These are phyloP conservation scores for Lamellibrachia columna DNA, from an alignment of 2,888 invertebrate genomes.

Conservation along the genomic window DNA sequence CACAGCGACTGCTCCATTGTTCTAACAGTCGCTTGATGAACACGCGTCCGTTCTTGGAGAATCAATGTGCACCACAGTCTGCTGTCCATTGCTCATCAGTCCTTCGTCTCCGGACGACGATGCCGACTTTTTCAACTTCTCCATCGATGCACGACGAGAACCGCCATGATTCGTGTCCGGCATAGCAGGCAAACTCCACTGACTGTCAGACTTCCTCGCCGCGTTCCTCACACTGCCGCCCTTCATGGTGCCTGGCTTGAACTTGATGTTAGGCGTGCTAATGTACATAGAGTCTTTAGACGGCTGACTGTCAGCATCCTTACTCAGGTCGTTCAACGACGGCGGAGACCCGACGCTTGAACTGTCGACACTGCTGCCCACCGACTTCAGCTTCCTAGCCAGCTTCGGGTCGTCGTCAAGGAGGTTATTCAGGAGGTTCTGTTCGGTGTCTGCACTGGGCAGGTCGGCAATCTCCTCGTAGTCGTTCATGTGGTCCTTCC, in stretches of 20 bases:
- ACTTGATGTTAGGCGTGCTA: conserved; percentile 35
- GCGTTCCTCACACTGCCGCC: background rate
- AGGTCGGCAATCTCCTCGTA: conserved; percentile 31
- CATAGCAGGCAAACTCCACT: background rate
- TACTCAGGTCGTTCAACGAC: conserved; percentile 33
- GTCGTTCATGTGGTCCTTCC: conserved; percentile 26
- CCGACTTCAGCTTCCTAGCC: conserved; percentile 24
- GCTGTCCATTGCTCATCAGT: background rate
- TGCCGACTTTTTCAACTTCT: background rate
- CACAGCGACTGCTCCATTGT: background rate
- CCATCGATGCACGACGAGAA: background rate
- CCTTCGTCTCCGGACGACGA: background rate
- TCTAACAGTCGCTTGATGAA: background rate
- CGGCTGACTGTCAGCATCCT: conserved; percentile 27
- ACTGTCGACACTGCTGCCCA: conserved; percentile 24
- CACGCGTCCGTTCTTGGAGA: background rate
- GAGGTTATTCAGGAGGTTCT: conserved; percentile 28
- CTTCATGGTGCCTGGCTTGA: conserved; percentile 22
- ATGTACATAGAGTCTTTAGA: conserved; percentile 31
- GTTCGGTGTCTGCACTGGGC: conserved; percentile 25
- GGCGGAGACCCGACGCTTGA: conserved; percentile 25
- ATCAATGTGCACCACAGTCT: background rate
- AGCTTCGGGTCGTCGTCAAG: background rate
- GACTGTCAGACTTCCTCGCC: background rate
- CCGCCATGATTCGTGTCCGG: background rate